These are phyloP conservation scores for Tringa solitaria DNA, from an alignment of 2,113 vertebrate genomes.

Conservation along the genomic window DNA sequence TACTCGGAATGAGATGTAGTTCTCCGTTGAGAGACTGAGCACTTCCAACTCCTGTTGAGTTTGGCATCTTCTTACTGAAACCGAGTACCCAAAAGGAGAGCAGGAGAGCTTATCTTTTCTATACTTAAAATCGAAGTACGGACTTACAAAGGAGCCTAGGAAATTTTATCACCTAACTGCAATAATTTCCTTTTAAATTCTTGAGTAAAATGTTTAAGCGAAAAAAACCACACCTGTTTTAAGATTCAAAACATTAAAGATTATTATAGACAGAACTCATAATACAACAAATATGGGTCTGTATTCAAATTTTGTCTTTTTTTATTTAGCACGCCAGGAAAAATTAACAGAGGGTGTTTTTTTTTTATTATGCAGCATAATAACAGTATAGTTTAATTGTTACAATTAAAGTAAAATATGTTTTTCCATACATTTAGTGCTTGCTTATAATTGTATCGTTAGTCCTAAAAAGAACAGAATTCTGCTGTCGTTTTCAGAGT, in stretches of 20 bases:
- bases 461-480: background rate
- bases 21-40: background rate
- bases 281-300: background rate
- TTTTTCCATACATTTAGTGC: background rate
- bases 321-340: background rate
- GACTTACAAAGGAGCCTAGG: background rate
- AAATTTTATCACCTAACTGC: background rate
- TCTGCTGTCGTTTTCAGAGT: background rate
- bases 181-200: background rate
- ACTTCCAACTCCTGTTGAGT: background rate
- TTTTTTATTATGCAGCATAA: background rate
- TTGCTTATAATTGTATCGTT: background rate
- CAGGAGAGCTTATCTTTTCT: background rate
- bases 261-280: background rate
- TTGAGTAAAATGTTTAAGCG: background rate
- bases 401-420: background rate
- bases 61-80: background rate
- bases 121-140: background rate
- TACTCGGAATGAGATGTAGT: fast-evolving
- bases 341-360: background rate
- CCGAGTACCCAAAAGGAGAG: background rate
- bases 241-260: background rate
- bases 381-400: background rate
- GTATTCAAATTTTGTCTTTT: background rate
- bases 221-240: background rate